Evolutionary conservation across 1,140 invertebrate species (phyloP).

Genomic region (Belonocnema kinseyi): DNA sequence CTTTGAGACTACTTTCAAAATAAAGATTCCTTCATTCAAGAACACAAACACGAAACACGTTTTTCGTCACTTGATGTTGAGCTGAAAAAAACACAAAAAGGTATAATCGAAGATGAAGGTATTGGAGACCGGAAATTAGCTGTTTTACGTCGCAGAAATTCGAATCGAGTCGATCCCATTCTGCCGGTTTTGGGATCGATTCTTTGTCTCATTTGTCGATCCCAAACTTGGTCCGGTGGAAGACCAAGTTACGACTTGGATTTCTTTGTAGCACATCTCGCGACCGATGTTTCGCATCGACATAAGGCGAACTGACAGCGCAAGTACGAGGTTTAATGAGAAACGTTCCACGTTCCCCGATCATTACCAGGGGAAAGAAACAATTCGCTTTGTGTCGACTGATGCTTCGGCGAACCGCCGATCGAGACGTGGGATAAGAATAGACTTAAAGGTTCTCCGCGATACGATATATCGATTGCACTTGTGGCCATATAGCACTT

Average conservation of each 20-base stretch:
- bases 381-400: constrained; percentile 43
- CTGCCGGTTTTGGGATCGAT: constrained; percentile 35
- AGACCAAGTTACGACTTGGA: constrained; percentile 38
- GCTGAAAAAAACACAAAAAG: constrained; percentile 8
- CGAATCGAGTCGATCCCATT: constrained; percentile 3
- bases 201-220: constrained; percentile 59
- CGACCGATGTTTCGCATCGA: constrained; percentile 39
- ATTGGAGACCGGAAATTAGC: constrained; percentile 19
- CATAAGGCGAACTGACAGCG: constrained; percentile 25
- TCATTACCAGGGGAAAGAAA: constrained; percentile 50
- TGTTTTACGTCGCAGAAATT: constrained; percentile 14
- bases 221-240: constrained; percentile 51
- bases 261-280: constrained; percentile 44
- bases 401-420: not conserved
- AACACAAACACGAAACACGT: not conserved
- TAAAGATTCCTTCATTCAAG: not conserved
- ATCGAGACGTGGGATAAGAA: not conserved
- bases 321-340: constrained; percentile 56
- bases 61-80: not conserved
- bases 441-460: too few relatives aligned
- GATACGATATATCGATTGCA: too few relatives aligned
- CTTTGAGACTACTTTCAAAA: too few relatives aligned
- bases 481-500: too few relatives aligned
- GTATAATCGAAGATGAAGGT: constrained; percentile 17
- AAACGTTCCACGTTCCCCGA: constrained; percentile 36